Conservation (phyloP, 2,888 invertebrate genomes). For the Pristionchus arcanus region DNA sequence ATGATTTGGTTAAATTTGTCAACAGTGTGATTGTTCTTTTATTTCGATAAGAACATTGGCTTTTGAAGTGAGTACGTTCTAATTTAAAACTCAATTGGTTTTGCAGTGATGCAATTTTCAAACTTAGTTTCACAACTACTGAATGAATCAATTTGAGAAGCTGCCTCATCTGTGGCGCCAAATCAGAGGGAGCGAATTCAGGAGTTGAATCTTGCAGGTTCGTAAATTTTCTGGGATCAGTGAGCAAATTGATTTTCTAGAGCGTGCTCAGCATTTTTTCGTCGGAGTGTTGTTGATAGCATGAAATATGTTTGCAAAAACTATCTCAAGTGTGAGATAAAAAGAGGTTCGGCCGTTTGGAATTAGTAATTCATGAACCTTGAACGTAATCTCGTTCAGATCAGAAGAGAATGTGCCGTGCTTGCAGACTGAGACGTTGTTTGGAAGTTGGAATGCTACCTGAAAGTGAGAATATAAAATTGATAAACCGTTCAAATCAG, state of each 20-base stretch:
- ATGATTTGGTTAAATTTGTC: not conserved
- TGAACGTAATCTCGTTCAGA: not conserved
- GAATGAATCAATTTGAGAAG: not conserved
- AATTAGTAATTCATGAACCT: not conserved
- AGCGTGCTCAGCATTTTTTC: conserved; percentile 3
- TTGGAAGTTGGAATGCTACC: conserved; percentile 31
- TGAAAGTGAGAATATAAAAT: not conserved
- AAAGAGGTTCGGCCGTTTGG: not conserved
- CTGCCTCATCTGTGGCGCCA: conserved; percentile 1
- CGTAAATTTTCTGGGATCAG: not conserved
- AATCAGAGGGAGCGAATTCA: conserved; percentile 27
- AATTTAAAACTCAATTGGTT: too few relatives aligned
- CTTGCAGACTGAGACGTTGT: conserved; percentile 7
- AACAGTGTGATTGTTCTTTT: too few relatives aligned
- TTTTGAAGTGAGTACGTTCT: too few relatives aligned
- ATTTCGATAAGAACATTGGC: too few relatives aligned
- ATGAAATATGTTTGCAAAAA: conserved; percentile 14
- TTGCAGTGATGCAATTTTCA: too few relatives aligned
- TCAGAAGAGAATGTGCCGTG: not conserved
- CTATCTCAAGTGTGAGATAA: not conserved
- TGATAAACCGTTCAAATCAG: not conserved
- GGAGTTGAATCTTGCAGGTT: conserved; percentile 25
- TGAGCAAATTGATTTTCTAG: not conserved
- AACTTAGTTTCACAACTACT: too few relatives aligned
- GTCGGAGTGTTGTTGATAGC: not conserved